Base-by-base conservation (phyloP, 2,113 vertebrate species). In the Puntigrus tetrazona region DNA sequence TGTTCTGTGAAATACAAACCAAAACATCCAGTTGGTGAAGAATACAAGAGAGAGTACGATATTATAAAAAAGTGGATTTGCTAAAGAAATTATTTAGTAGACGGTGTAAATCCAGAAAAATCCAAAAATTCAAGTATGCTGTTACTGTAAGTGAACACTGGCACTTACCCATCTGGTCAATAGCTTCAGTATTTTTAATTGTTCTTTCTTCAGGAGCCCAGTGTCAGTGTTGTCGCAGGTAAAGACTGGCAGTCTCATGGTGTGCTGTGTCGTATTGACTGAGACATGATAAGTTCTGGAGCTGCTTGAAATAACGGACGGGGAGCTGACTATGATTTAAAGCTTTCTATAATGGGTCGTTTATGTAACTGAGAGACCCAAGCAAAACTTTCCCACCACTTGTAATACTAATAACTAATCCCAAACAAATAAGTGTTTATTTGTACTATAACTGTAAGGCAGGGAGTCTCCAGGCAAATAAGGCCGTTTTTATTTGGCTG, bases 111-210 rank as follows among this genome's bases (percentile, higher is more conserved):
- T 16, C 5, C 3, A 11, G n/a, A n/a, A 22, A 43, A 38, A 38
- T 38, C 36, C 36, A 52, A 55, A 29, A 22, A 55, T 4, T 29
- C 2, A 20, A n/a, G n/a, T 29, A 22, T 34, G 50, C 11, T 38
- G 22, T 78, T 38, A 57, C 3, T n/a, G 14, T 36, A 57, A 52
- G 57, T 25, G 36, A 57, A 57, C 13, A 59, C 4, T 47, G 31
- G 29, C 31, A 41, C 61, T 59, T 75, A 63, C 83, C 13, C 75
- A 45, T 55, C 61, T 84, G 83, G 63, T 34, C 63, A 70, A n/a
- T n/a, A n/a, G n/a, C 29, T 18, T 11, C 45, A 34, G 3, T 22
- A 27, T 13, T 31, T 63, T 8, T 34, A 9, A 10, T 59, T 59
- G 47, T 78, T 11, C 3, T 18, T 31, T 65, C n/a, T 29, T 73